Evolutionary conservation across 2,113 vertebrate genomes (phyloP).

Genomic region (Barnardius zonarius): DNA sequence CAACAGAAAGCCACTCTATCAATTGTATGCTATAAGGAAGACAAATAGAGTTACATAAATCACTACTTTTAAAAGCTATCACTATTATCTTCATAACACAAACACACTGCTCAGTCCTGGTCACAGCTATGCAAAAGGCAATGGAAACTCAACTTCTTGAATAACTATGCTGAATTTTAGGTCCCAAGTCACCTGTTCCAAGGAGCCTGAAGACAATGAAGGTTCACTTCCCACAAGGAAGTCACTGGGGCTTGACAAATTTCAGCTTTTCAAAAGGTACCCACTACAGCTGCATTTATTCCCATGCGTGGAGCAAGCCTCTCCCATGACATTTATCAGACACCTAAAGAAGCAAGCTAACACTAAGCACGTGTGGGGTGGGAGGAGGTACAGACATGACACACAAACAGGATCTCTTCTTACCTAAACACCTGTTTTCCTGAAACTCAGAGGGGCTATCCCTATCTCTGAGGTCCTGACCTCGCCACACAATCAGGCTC

Average conservation of each 20-base stretch:
- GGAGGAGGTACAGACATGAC: background rate
- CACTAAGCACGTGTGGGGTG: accelerated
- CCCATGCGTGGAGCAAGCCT: background rate
- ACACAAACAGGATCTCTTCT: background rate
- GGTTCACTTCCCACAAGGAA: background rate
- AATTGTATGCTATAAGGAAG: background rate
- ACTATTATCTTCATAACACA: background rate
- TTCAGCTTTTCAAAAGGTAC: background rate
- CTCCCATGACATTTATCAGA: background rate
- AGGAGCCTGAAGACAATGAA: background rate
- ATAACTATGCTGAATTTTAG: background rate
- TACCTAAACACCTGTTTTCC: background rate
- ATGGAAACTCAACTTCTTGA: background rate
- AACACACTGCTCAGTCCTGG: background rate
- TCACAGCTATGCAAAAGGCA: background rate
- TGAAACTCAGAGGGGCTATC: background rate
- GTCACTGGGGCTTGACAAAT: background rate
- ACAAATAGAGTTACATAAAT: background rate
- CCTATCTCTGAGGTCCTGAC: background rate
- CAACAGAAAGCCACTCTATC: background rate
- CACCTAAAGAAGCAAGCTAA: background rate
- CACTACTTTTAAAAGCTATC: background rate
- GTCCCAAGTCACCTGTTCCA: background rate
- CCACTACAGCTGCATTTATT: background rate
- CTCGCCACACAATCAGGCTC: background rate